These are phyloP conservation scores for Sphinx pinastri DNA, from an alignment of 2,888 invertebrate genomes.

Conservation along the genomic window DNA sequence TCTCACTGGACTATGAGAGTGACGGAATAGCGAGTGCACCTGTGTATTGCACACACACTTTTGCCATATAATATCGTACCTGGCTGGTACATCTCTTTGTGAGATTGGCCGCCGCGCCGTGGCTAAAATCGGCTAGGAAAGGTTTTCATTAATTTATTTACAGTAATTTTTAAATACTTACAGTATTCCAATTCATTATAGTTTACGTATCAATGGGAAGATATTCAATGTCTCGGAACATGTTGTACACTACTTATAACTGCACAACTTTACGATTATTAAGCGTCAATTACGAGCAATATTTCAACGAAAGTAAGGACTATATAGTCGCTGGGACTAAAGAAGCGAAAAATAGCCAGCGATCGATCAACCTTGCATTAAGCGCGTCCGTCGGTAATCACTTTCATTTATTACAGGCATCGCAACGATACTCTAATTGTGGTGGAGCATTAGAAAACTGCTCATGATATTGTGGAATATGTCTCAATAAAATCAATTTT, in stretches of 20 bases:
- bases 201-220: too few relatives aligned
- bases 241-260: background rate
- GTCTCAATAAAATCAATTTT: constrained; percentile 65
- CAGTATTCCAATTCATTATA: too few relatives aligned
- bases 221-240: background rate
- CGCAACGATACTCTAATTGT: constrained; percentile 20
- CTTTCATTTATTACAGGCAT: constrained; percentile 20
- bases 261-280: background rate
- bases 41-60: too few relatives aligned
- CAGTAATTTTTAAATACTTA: too few relatives aligned
- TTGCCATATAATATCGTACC: too few relatives aligned
- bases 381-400: constrained; percentile 14
- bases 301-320: background rate
- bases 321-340: too few relatives aligned
- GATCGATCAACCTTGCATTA: constrained; percentile 15
- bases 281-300: background rate
- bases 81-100: too few relatives aligned
- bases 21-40: too few relatives aligned
- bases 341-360: constrained; percentile 10
- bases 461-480: constrained; percentile 47
- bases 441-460: constrained; percentile 50
- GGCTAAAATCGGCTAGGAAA: too few relatives aligned
- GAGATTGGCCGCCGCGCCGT: too few relatives aligned
- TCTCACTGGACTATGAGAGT: too few relatives aligned
- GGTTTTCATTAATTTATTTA: too few relatives aligned